Evolutionary conservation across 2,888 invertebrate species (phyloP).

Genomic region (Orgyia antiqua): DNA sequence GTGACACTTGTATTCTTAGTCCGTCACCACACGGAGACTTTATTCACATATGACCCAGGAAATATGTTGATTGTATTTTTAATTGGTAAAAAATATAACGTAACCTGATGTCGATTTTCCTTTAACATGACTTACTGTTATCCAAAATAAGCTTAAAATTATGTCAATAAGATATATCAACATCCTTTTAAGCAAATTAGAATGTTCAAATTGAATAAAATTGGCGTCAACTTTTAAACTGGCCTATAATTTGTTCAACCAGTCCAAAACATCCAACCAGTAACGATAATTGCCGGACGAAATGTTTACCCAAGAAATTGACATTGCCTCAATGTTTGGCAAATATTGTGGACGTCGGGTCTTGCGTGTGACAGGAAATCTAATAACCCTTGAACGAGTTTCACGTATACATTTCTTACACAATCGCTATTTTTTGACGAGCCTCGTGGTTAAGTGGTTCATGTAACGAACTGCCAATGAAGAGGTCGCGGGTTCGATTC

Average conservation of each 20-base stretch:
- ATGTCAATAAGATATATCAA: conserved; percentile 23
- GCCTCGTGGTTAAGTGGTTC: conserved; percentile 35
- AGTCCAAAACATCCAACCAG: conserved; percentile 41
- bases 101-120: too few relatives aligned
- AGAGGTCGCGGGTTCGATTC: too few relatives aligned
- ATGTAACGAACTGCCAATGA: too few relatives aligned
- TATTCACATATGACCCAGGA: too few relatives aligned
- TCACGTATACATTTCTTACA: conserved; percentile 55
- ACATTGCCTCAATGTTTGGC: conserved; percentile 60
- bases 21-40: too few relatives aligned
- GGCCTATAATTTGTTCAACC: conserved; percentile 27
- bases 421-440: conserved; percentile 40
- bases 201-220: conserved; percentile 25
- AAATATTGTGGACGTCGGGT: conserved; percentile 52
- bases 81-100: too few relatives aligned
- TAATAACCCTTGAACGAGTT: conserved; percentile 62
- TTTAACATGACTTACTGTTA: conserved; percentile 20
- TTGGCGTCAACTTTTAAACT: conserved; percentile 26
- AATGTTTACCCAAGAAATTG: conserved; percentile 65
- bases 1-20: too few relatives aligned
- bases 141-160: conserved; percentile 30
- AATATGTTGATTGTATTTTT: too few relatives aligned
- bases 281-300: conserved; percentile 56
- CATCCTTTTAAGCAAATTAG: conserved; percentile 27
- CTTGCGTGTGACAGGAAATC: conserved; percentile 69